Evolutionary conservation across 1,140 invertebrate species (phyloP), one percentile per base, ranked within the genome.

Genomic region (Drepana arcuata): DNA sequence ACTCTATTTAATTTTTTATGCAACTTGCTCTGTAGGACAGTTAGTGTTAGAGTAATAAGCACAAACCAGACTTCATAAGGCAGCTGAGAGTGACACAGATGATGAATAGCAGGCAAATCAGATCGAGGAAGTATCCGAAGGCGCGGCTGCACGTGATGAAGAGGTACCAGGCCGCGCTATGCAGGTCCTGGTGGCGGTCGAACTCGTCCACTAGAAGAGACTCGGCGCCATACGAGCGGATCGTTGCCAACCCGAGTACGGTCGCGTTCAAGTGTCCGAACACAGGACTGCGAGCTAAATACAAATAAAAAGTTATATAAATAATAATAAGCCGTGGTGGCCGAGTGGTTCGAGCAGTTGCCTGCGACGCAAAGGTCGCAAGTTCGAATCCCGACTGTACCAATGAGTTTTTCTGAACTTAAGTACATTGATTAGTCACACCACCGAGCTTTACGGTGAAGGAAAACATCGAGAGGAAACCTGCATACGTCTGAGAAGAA

Each of bases 231-330:
- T 89, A 90, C 9, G 94, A 92, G 39, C 94, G 85, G 10, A 97
- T 92, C 0, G 94, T 95, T 7, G 90, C 87, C 4, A 96, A 63
- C 0, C 95, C 95, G 48, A 90, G 87, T n/a, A 96, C 64, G 0
- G 93, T 92, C 3, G 93, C 88, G 50, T 90, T 93, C 1, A 96
- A 85, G 49, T 96, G 93, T 2, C 93, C 92, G 66, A 95, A 96
- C 0, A 96, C 90, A 5, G 95, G 95, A 57, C 91, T 92, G 38
- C 90, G 85, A 33, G 89, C 91, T 92, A 21, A 4, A n/a, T n/a
- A n/a, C n/a, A n/a, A n/a, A n/a, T n/a, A n/a, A n/a, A n/a, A n/a
- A n/a, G n/a, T n/a, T n/a, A n/a, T n/a, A n/a, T n/a, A n/a, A n/a
- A n/a, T n/a, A n/a, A n/a, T n/a, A n/a, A n/a, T n/a, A n/a, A n/a